Conservation (phyloP, 2,888 invertebrate species). For the Noctua janthina region DNA sequence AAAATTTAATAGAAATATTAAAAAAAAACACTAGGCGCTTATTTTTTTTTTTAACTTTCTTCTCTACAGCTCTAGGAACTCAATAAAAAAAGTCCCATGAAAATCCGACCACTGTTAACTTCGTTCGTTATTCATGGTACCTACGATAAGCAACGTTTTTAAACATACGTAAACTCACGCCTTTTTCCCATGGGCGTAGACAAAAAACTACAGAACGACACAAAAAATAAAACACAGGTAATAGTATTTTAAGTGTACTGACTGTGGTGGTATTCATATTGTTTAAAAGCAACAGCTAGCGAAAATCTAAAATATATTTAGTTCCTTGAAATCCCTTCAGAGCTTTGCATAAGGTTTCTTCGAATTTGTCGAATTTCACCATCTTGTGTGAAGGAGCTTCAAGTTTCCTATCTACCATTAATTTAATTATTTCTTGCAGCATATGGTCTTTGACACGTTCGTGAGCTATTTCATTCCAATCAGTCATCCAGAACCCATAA, state of each 20-base stretch:
- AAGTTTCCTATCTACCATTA: slow-evolving; percentile 93
- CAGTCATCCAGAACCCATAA: slow-evolving; percentile 98
- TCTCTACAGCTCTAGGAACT: too few relatives aligned
- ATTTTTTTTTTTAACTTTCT: too few relatives aligned
- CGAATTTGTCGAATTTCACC: slow-evolving; percentile 93
- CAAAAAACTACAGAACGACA: not conserved
- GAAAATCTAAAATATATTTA: slow-evolving; percentile 94
- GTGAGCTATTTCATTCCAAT: slow-evolving; percentile 94
- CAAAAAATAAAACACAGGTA: not conserved
- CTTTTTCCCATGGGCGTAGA: not conserved
- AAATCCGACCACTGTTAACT: too few relatives aligned
- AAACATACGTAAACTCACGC: too few relatives aligned
- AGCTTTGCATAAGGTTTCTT: slow-evolving; percentile 94
- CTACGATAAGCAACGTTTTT: not conserved
- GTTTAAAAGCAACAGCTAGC: slow-evolving; percentile 39
- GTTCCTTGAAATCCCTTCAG: slow-evolving; percentile 93
- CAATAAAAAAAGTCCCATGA: too few relatives aligned
- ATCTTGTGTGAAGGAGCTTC: slow-evolving; percentile 94
- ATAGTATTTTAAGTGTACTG: too few relatives aligned
- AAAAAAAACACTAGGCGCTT: too few relatives aligned
- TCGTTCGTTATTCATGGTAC: not conserved
- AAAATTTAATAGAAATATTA: too few relatives aligned
- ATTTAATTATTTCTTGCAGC: slow-evolving; percentile 93
- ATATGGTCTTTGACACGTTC: slow-evolving; percentile 92
- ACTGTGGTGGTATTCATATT: not conserved